Conservation (phyloP, 1,140 invertebrate species). For the Eriocheir sinensis region DNA sequence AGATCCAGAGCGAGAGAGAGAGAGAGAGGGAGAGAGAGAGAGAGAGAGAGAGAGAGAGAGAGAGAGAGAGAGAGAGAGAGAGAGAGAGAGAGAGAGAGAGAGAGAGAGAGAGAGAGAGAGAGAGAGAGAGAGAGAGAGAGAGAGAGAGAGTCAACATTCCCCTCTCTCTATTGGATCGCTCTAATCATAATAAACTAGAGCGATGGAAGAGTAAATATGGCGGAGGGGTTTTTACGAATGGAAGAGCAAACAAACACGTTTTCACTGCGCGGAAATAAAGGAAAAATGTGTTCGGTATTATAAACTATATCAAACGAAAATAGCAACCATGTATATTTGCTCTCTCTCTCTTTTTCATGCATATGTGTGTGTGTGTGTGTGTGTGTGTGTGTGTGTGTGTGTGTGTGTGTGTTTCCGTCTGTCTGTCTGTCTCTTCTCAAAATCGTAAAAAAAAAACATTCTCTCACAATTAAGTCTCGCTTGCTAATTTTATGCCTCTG, state of each 20-base stretch:
- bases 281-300: background rate
- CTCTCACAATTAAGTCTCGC: too few relatives aligned
- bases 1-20: background rate
- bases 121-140: background rate
- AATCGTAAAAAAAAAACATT: too few relatives aligned
- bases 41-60: background rate
- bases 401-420: too few relatives aligned
- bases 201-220: background rate
- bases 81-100: background rate
- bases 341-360: background rate
- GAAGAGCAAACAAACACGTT: background rate
- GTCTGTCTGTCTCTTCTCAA: too few relatives aligned
- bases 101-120: background rate
- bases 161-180: background rate
- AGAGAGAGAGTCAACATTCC: too few relatives aligned
- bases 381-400: too few relatives aligned
- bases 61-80: background rate
- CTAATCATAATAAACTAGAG: background rate
- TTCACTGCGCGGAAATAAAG: background rate
- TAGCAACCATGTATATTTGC: background rate
- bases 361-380: too few relatives aligned
- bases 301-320: constrained; percentile 11
- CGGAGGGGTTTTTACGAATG: background rate
- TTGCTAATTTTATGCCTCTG: too few relatives aligned
- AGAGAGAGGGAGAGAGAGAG: too few relatives aligned